These are phyloP conservation scores for Cercocebus atys DNA, from an alignment of 2,113 vertebrate species.

Conservation along the genomic window DNA sequence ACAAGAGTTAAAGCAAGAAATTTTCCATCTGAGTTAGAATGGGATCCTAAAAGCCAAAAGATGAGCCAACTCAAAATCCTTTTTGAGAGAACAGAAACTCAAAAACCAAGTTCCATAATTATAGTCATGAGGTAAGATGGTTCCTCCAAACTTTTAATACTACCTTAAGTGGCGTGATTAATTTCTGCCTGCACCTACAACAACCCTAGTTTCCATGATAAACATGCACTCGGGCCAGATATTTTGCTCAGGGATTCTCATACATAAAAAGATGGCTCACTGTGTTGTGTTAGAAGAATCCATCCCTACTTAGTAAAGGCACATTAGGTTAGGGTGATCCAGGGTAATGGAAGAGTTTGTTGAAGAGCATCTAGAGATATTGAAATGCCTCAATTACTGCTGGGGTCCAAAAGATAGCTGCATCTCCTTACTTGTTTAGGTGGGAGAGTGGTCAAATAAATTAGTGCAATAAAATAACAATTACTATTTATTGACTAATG, in stretches of 20 bases:
- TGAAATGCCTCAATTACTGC: not conserved
- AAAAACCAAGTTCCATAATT: not conserved
- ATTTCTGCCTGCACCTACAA: not conserved
- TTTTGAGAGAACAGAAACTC: not conserved
- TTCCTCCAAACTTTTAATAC: not conserved
- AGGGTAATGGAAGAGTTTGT: not conserved
- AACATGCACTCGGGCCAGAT: not conserved
- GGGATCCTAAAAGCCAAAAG: constrained; percentile 4
- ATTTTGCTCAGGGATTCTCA: not conserved
- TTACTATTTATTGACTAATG: not conserved
- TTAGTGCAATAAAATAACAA: not conserved
- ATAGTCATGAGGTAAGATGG: not conserved
- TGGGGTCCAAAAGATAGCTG: not conserved
- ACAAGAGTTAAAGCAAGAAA: not conserved
- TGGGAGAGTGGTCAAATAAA: not conserved
- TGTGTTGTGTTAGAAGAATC: not conserved
- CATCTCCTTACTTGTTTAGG: not conserved
- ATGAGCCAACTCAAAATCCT: not conserved
- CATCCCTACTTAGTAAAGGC: not conserved
- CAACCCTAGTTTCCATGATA: not conserved
- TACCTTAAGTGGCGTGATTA: not conserved
- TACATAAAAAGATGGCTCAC: not conserved
- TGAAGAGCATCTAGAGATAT: not conserved
- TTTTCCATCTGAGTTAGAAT: not conserved
- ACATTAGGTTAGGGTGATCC: not conserved